These are phyloP conservation scores for Pomacea canaliculata DNA, from an alignment of 2,888 invertebrate genomes.

Conservation along the genomic window DNA sequence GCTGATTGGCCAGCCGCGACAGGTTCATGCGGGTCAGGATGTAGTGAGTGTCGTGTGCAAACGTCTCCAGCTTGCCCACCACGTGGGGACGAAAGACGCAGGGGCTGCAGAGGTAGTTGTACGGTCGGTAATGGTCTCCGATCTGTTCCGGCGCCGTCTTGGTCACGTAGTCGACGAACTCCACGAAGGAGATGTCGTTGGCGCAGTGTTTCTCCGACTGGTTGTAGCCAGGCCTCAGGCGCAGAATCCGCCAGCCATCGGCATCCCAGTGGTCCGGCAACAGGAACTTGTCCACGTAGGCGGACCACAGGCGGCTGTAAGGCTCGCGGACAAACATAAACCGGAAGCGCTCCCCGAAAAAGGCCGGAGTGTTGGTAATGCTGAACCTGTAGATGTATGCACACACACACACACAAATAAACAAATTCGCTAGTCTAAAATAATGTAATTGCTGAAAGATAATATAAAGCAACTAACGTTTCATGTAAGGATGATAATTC, in stretches of 20 bases:
- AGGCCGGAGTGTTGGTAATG: neutral
- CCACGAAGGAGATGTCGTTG: constrained; percentile 21
- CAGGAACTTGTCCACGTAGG: constrained; percentile 32
- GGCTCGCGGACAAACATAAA: constrained; percentile 29
- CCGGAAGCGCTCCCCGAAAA: constrained; percentile 1
- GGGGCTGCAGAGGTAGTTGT: constrained; percentile 22
- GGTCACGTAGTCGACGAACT: constrained; percentile 23
- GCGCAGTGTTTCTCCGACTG: constrained; percentile 4
- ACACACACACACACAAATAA: too few relatives aligned
- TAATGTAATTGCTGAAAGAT: too few relatives aligned
- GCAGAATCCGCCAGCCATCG: neutral
- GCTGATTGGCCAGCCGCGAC: neutral
- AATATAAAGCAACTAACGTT: too few relatives aligned
- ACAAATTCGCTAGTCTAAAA: too few relatives aligned
- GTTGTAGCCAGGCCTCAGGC: neutral
- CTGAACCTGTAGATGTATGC: neutral
- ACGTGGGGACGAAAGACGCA: constrained; percentile 26
- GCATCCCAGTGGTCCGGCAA: constrained; percentile 30
- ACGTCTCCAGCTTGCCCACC: constrained; percentile 32
- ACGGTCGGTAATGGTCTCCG: constrained; percentile 31
- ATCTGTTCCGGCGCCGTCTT: neutral
- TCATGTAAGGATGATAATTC: too few relatives aligned
- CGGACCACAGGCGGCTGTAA: constrained; percentile 29
- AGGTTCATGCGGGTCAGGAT: neutral
- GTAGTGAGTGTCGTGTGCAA: constrained; percentile 13